Conservation (phyloP, 2,888 invertebrate genomes). For the Caenorhabditis japonica region DNA sequence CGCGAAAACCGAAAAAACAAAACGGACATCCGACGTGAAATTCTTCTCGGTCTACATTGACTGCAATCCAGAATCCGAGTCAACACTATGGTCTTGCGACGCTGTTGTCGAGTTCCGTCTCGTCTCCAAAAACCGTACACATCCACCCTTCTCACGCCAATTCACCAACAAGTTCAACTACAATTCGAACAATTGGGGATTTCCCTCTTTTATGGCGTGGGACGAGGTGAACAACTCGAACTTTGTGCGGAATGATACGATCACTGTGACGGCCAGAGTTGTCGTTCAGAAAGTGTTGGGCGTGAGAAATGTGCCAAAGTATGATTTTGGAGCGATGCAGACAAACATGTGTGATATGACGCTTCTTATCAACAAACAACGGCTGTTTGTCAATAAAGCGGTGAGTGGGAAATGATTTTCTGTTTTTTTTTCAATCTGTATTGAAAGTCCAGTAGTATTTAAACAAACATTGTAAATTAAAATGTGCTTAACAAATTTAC, state of each 20-base stretch:
- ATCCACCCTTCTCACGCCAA: conserved; percentile 63
- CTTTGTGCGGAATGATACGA: conserved; percentile 67
- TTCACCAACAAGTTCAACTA: conserved; percentile 76
- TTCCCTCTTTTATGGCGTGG: conserved; percentile 76
- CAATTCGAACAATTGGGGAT: conserved; percentile 77
- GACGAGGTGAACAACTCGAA: conserved; percentile 51
- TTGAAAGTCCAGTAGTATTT: no score
- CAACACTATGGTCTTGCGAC: conserved; percentile 75
- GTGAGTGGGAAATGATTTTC: conserved; percentile 43
- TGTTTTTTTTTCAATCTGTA: no score
- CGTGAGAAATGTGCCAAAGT: conserved; percentile 65
- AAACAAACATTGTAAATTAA: no score
- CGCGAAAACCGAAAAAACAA: conserved; percentile 75
- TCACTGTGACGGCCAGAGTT: conserved; percentile 73
- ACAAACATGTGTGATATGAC: conserved; percentile 65
- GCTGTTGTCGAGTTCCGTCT: conserved; percentile 68
- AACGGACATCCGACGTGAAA: conserved; percentile 69
- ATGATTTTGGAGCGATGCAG: conserved; percentile 67
- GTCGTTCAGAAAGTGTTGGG: conserved; percentile 71
- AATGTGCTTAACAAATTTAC: no score
- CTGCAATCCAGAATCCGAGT: conserved; percentile 75
- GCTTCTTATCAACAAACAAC: conserved; percentile 71
- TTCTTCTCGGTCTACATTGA: conserved; percentile 77
- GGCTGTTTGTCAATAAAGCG: conserved; percentile 71
- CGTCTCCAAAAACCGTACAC: conserved; percentile 28